A percentile compares a stretch with the other conserved stretches of the same genome.
Evolutionary conservation across 2,797 vertebrate species (phyloP).

Genomic region (Phrynocephalus vlangalii): DNA sequence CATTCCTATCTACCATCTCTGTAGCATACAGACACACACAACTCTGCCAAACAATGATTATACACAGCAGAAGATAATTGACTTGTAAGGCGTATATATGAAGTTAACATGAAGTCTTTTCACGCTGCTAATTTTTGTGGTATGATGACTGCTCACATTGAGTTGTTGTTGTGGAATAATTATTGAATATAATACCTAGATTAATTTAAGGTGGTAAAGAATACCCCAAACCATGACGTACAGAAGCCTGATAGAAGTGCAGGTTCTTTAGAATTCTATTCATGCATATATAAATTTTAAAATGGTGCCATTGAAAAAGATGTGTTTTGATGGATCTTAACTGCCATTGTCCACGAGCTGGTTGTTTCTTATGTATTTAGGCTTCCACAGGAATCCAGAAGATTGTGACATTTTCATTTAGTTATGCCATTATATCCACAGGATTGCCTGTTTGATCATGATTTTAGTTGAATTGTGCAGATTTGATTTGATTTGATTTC

Average conservation of each 20-base stretch:
- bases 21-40: neutral
- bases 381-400: slow-evolving; percentile 11
- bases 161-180: slow-evolving; percentile 16
- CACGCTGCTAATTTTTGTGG: slow-evolving; percentile 3
- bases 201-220: neutral
- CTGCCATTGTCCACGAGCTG: neutral
- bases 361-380: neutral
- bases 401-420: slow-evolving; percentile 2
- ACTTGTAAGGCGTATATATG: neutral
- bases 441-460: slow-evolving; percentile 16
- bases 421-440: neutral
- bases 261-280: too few species aligned
- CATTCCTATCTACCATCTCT: slow-evolving; percentile 8
- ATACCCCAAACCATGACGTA: neutral
- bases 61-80: slow-evolving; percentile 8
- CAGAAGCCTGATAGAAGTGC: too few species aligned
- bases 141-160: neutral
- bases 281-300: too few species aligned
- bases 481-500: too few species aligned
- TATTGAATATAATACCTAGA: neutral
- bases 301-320: neutral
- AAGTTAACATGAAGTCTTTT: slow-evolving; percentile 10
- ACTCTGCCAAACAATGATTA: slow-evolving; percentile 1
- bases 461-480: rapidly evolving
- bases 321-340: neutral